Conservation (phyloP, 2,113 vertebrate species). For the Syngnathoides biaculeatus region DNA sequence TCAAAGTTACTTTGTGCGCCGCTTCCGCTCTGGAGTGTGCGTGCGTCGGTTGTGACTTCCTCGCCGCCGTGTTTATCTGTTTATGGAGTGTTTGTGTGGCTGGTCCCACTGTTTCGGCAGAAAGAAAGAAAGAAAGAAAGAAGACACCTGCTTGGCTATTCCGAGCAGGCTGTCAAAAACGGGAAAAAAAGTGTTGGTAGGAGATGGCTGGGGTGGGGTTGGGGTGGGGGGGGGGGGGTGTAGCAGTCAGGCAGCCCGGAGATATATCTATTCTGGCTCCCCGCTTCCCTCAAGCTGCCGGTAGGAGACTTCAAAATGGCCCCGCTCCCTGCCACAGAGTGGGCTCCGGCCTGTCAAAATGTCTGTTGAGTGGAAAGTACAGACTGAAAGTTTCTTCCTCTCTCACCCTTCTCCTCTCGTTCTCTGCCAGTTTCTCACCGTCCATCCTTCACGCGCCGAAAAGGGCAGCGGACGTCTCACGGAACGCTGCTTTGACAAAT, state of each 20-base stretch:
- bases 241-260: constrained; percentile 51
- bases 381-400: constrained; percentile 59
- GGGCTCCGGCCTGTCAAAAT: constrained; percentile 69
- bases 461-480: constrained; percentile 52
- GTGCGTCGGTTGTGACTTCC: constrained; percentile 33
- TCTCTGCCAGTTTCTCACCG: constrained; percentile 26
- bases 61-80: constrained; percentile 57
- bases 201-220: background rate
- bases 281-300: constrained; percentile 63
- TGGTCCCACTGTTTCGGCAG: constrained; percentile 56
- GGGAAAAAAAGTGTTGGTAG: constrained; percentile 52
- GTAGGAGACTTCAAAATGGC: constrained; percentile 74
- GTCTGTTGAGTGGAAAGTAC: constrained; percentile 68
- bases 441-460: constrained; percentile 64
- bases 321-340: constrained; percentile 60
- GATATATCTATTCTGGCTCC: constrained; percentile 71
- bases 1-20: constrained; percentile 39
- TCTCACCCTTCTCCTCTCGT: constrained; percentile 20
- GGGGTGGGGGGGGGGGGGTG: constrained; percentile 5
- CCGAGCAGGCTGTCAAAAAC: constrained; percentile 66
- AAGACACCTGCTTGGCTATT: constrained; percentile 64
- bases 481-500: constrained; percentile 49
- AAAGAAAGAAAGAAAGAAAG: constrained; percentile 39
- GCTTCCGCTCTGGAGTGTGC: constrained; percentile 26
- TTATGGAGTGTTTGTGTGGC: constrained; percentile 65